A percentile compares a stretch with the other conserved stretches of the same genome.
phyloP scores from a whole-genome alignment of 2,888 invertebrate species.

The Meteorus colon region DNA sequence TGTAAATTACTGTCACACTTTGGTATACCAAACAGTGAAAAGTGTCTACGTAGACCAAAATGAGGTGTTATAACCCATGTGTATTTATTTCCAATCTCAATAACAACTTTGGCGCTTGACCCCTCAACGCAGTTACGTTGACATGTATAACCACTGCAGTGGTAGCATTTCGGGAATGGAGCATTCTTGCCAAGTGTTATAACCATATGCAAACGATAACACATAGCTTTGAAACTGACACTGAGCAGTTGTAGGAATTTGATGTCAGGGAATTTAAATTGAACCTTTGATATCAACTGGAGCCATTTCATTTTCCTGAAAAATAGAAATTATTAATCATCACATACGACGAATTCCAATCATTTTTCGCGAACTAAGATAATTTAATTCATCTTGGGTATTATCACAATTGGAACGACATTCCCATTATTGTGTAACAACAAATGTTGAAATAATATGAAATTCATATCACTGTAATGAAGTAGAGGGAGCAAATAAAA shows the following conservation, averaged over 20 bases:
- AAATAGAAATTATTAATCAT: slow-evolving; percentile 1
- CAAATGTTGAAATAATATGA: too few species aligned
- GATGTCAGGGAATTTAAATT: slow-evolving; percentile 70
- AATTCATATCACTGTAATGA: too few species aligned
- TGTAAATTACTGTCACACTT: slow-evolving; percentile 65
- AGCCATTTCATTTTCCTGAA: slow-evolving; percentile 72
- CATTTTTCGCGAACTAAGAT: too few species aligned
- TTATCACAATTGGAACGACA: too few species aligned
- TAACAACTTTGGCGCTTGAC: slow-evolving; percentile 69
- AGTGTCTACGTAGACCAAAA: slow-evolving; percentile 68
- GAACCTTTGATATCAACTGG: slow-evolving; percentile 68
- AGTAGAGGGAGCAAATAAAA: too few species aligned
- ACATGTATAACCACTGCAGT: slow-evolving; percentile 71
- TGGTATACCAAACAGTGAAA: slow-evolving; percentile 71
- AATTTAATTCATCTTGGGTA: too few species aligned
- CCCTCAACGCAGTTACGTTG: slow-evolving; percentile 70
- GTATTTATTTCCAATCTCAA: slow-evolving; percentile 73
- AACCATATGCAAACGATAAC: slow-evolving; percentile 70
- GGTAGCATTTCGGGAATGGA: slow-evolving; percentile 69
- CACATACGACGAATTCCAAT: too few species aligned
- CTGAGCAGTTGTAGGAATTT: slow-evolving; percentile 68
- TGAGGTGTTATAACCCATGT: slow-evolving; percentile 72
- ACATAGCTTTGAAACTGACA: slow-evolving; percentile 71
- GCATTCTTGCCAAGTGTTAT: slow-evolving; percentile 66
- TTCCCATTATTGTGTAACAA: too few species aligned